Evolutionary conservation across 2,888 invertebrate species (phyloP), one percentile per base, ranked within the genome.

Genomic region (Tricholauxania praeusta): DNA sequence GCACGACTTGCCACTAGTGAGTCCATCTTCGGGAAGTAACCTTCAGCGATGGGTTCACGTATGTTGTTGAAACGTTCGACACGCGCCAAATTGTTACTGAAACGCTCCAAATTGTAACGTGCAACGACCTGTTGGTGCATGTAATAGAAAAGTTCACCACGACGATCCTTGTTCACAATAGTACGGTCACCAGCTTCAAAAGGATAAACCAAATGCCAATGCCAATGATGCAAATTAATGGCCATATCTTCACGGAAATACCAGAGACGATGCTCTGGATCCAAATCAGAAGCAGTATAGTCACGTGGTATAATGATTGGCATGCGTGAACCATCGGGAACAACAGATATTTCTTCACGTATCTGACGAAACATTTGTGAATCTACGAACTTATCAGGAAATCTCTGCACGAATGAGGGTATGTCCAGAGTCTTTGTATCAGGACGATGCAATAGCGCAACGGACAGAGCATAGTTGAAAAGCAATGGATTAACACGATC

Each of bases 1-100:
- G 92, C 89, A 1, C 94, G 89, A 80, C 93, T 93, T 32, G 94
- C 91, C 6, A 94, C 92, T 77, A 92, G 88, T 2, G 93, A 93
- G 87, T 95, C 93, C 83, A 96, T 88, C 87, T 95, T 96, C 7
- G 95, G 93, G 89, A 95, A 96, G 86, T 96, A 96, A 0, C 92
- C 95, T 84, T 95, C 94, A 0, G 86, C 84, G 77, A 96, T 93
- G 15, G 93, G 91, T 4, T 90, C 90, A 1, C 91, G 89, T 86
- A 93, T 90, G 84, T 94, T 90, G 77, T 89, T 90, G 78, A 90
- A 90, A 0, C 92, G 90, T 39, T 87, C 88, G 2, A 92, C 92
- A 0, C 93, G 90, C 0, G 89, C 83, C 80, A 95, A 83, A 6
- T 89, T 90, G 85, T 94, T 94, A 84, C 92, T 93, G 76, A 95